These are phyloP conservation scores for Papilio polytes DNA, from an alignment of 1,140 invertebrate genomes.

Conservation along the genomic window DNA sequence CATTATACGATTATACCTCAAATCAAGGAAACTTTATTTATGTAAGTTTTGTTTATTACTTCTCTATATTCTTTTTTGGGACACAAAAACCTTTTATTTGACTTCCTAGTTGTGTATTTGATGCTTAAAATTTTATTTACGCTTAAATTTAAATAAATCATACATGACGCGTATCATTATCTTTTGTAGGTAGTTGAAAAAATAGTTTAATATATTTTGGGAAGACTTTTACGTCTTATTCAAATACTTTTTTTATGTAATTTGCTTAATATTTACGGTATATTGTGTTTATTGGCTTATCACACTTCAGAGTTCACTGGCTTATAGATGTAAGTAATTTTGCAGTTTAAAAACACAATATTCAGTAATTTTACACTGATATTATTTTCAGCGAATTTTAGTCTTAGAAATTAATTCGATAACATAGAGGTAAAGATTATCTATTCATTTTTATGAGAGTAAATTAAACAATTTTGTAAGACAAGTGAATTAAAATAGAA, in stretches of 20 bases:
- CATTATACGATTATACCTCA: not conserved
- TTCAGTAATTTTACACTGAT: not conserved
- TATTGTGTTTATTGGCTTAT: slow-evolving; percentile 13
- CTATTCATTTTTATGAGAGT: too few relatives aligned
- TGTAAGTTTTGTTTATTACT: not conserved
- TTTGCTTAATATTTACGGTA: not conserved
- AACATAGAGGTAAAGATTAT: too few relatives aligned
- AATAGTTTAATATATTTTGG: not conserved
- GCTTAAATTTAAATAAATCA: slow-evolving; percentile 13
- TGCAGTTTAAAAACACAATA: not conserved
- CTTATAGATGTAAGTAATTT: not conserved
- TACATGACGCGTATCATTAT: not conserved
- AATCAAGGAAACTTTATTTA: not conserved
- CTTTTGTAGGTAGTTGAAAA: not conserved
- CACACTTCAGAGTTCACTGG: not conserved
- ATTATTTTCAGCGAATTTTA: not conserved
- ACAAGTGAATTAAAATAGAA: not conserved
- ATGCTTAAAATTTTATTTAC: not conserved
- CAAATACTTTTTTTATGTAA: not conserved
- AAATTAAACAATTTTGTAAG: too few relatives aligned
- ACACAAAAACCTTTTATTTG: slow-evolving; percentile 4
- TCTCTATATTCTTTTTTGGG: not conserved
- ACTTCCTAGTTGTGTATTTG: not conserved
- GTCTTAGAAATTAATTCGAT: too few relatives aligned
- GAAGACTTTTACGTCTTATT: not conserved